Percentiles rank a stretch among this genome's conserved stretches.
phyloP scores from a whole-genome alignment of 2,888 invertebrate species.

The Sturmia bella region DNA sequence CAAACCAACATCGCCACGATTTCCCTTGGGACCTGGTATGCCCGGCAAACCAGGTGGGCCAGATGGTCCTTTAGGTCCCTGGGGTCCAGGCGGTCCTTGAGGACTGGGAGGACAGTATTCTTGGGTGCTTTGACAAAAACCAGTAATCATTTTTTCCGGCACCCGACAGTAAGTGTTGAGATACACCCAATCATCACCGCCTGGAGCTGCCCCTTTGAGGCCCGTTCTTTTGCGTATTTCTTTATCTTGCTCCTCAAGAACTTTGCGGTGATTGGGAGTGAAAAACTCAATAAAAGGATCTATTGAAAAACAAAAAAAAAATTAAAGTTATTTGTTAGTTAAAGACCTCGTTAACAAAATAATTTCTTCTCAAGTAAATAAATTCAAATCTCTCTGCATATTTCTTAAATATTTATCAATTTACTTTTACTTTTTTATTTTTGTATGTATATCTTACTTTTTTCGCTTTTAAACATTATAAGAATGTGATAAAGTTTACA shows the following conservation, averaged over 20 bases:
- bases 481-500: too few relatives aligned
- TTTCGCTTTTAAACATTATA: too few relatives aligned
- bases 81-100: conserved; percentile 84
- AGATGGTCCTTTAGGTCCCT: conserved; percentile 85
- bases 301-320: conserved; percentile 64
- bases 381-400: too few relatives aligned
- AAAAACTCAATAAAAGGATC: conserved; percentile 89
- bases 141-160: conserved; percentile 91
- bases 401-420: too few relatives aligned
- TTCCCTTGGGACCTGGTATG: conserved; percentile 87
- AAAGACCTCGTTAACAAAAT: too few relatives aligned
- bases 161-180: conserved; percentile 93
- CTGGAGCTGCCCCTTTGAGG: conserved; percentile 86
- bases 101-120: conserved; percentile 90
- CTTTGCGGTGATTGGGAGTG: conserved; percentile 86
- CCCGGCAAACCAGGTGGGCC: conserved; percentile 83
- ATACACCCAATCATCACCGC: conserved; percentile 92
- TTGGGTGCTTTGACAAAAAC: conserved; percentile 91
- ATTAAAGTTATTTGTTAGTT: not conserved
- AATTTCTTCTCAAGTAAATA: too few relatives aligned
- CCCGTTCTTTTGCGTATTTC: conserved; percentile 85
- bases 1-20: conserved; percentile 86
- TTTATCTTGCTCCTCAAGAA: conserved; percentile 86
- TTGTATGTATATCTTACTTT: too few relatives aligned
- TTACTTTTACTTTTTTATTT: too few relatives aligned